Base-by-base conservation (phyloP, 2,797 vertebrate genomes). In the Adrianichthys oophorus region DNA sequence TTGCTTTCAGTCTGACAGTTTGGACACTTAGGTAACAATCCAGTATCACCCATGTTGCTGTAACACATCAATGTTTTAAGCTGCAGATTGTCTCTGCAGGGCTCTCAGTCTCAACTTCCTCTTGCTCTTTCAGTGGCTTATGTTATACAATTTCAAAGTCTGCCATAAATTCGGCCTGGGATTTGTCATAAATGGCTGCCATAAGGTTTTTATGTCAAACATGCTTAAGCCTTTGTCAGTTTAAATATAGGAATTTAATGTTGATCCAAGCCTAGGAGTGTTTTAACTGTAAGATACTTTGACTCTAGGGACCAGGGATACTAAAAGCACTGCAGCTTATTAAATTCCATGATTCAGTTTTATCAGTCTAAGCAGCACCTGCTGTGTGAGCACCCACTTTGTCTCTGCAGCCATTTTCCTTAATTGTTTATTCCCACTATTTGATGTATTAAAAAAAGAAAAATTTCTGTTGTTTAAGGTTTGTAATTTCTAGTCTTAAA, bases 31-130 rank as follows among this genome's bases (percentile, higher is more conserved):
- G 18, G 18, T 18, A 45, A n/a, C 43, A 45, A 45, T 45, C 18
- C n/a, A 44, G n/a, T 1, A 18, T 44, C 43, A 45, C 43, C 43
- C n/a, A 12, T 10, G 43, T 4, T 45, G 43, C 32, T 45, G n/a
- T n/a, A 45, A 12, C 43, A 45, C n/a, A 45, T 45, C 14, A 43
- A 17, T 24, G 23, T 14, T 54, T 54, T 15, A 54, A 43, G 42
- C 41, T 26, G 41, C 42, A 24, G 4, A 2, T 6, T 17, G 43
- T 45, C 3, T 43, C 26, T 44, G n/a, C 23, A 29, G 8, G 24
- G n/a, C 26, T 44, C 19, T n/a, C 23, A 24, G 21, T 17, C 13
- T 26, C 13, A 55, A 1, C 24, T 29, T 17, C 41, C 10, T 13
- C 14, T n/a, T 16, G 12, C 16, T 26, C 14, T 43, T 48, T 48